These are phyloP conservation scores for Notolepis coatsorum DNA, from an alignment of 2,797 vertebrate genomes.

Conservation along the genomic window DNA sequence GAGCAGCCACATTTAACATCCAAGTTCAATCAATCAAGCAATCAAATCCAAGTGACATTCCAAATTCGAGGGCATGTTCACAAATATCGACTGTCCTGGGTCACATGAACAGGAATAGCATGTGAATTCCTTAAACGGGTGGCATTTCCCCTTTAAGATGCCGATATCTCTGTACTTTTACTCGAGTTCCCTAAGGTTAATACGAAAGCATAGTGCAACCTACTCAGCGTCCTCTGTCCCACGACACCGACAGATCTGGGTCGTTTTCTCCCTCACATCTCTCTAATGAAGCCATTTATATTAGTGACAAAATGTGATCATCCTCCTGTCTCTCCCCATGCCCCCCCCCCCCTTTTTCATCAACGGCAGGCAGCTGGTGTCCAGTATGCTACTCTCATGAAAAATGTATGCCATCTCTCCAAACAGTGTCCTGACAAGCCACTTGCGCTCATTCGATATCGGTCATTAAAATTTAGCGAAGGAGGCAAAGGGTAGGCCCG, in stretches of 20 bases:
- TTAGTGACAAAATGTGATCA: constrained; percentile 46
- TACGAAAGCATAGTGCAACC: constrained; percentile 14
- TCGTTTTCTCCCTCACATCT: constrained; percentile 22
- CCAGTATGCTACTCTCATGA: constrained; percentile 63
- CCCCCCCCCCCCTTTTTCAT: constrained; percentile 37
- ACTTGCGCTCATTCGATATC: constrained; percentile 87
- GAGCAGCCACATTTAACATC: no score
- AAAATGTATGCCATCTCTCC: constrained; percentile 82
- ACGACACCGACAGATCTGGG: constrained; percentile 16
- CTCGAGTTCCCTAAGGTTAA: constrained; percentile 19
- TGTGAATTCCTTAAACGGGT: no score
- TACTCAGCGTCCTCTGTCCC: constrained; percentile 9
- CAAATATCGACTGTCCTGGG: no score
- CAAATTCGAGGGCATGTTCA: no score
- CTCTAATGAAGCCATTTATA: constrained; percentile 55
- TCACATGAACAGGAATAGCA: no score
- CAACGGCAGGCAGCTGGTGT: constrained; percentile 43
- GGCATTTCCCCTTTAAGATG: no score
- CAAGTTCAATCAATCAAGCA: no score
- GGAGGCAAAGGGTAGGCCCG: constrained; percentile 75
- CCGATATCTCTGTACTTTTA: neutral
- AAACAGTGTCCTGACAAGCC: constrained; percentile 84
- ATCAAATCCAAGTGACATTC: no score
- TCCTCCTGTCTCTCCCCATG: constrained; percentile 24
- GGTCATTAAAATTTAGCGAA: constrained; percentile 91